These are phyloP conservation scores for Embiotoca jacksoni DNA, from an alignment of 2,113 vertebrate genomes.

Conservation along the genomic window DNA sequence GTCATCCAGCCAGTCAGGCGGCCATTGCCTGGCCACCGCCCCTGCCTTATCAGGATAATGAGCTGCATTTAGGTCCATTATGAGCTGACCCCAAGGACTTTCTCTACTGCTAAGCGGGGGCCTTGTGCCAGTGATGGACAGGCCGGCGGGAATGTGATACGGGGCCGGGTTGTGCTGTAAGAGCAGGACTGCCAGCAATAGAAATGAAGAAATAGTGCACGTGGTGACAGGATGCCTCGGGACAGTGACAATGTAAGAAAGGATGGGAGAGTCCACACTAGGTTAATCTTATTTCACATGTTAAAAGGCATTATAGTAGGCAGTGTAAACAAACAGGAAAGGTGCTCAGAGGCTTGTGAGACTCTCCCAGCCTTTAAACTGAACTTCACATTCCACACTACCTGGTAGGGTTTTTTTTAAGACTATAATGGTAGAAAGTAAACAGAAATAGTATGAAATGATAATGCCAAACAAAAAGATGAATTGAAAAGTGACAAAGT, in stretches of 20 bases:
- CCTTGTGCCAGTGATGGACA: conserved; percentile 80
- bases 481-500: no score
- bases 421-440: no score
- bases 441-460: no score
- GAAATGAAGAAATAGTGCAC: conserved; percentile 28
- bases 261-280: not conserved
- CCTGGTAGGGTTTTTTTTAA: no score
- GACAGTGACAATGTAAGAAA: conserved; percentile 12
- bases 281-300: conserved; percentile 10
- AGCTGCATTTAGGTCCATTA: conserved; percentile 81
- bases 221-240: conserved; percentile 12
- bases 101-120: conserved; percentile 76
- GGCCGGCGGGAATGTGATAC: conserved; percentile 73
- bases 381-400: no score
- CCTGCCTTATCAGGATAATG: conserved; percentile 83
- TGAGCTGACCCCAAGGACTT: conserved; percentile 79
- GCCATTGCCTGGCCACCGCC: conserved; percentile 70
- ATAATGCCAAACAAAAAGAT: no score
- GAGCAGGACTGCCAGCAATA: conserved; percentile 33
- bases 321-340: not conserved
- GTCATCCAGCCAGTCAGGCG: conserved; percentile 78
- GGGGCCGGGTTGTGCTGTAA: conserved; percentile 11
- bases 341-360: no score
- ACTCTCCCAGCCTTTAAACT: no score
- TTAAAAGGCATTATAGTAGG: not conserved